Evolutionary conservation across 2,888 invertebrate genomes (phyloP), one percentile per base, ranked within the genome.

Genomic region (Amphiduros pacificus): DNA sequence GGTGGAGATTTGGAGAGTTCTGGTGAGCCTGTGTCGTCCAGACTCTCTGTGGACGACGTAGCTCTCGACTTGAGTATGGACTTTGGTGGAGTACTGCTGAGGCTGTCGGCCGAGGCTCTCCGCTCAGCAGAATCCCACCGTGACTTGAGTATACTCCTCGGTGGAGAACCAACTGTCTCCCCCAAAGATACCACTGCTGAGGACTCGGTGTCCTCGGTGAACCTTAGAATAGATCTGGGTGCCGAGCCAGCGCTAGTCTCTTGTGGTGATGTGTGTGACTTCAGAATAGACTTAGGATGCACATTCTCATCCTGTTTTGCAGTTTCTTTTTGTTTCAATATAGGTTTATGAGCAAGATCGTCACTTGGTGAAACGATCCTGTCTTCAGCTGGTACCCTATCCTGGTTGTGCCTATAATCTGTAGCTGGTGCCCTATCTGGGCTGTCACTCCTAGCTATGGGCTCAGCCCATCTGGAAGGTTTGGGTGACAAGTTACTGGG

Each of bases 11-110:
- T 6, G 22, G 51, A 51, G 26, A 22, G 17, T 27, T 27, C 51
- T 6, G 31, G 14, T 32, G 31, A 14, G 32, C 22, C 2, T 20
- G 41, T 6, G 48, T 56, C 17, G 20, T 28, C 56, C 6, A 22
- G 5, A 31, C 29, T 49, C n/a, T 14, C 27, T 24, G 26, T 17
- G 5, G 27, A 3, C 17, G n/a, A 41, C 14, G 14, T 32, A 9
- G 57, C 44, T 2, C 20, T n/a, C n/a, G 29, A 50, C 54, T 59
- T 58, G 26, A 62, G 48, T 17, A 62, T 62, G 24, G 62, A 62
- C 26, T 41, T n/a, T 3, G 62, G 57, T 1, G 62, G 58, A 22
- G 58, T 32, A 3, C 27, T 48, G 2, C 28, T 31, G 4, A 22
- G 22, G 29, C 40, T 44, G 5, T 27, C 27, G 17, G 17, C 20